Conservation (phyloP, 2,888 invertebrate genomes). For the Formica aserva region DNA sequence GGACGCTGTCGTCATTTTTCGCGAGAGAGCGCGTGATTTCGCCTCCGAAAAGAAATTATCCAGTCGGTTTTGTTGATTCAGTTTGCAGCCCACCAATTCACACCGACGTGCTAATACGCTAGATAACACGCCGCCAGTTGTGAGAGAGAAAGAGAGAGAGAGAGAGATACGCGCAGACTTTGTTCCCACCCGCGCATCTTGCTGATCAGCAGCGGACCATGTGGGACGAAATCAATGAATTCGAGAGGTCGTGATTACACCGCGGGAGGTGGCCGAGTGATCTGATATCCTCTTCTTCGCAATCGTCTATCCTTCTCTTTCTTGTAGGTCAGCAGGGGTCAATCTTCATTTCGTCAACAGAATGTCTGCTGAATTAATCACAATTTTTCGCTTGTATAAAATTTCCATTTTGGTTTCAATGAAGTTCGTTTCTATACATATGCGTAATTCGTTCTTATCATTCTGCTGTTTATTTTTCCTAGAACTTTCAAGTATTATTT, state of each 20-base stretch:
- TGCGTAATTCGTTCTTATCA: background rate
- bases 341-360: conserved; percentile 17
- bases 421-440: background rate
- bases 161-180: conserved; percentile 66
- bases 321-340: background rate
- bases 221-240: conserved; percentile 37
- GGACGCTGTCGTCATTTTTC: conserved; percentile 33
- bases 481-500: background rate
- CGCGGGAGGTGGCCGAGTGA: conserved; percentile 55
- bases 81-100: conserved; percentile 61
- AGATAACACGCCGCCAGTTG: conserved; percentile 62
- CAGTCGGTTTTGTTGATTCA: conserved; percentile 65
- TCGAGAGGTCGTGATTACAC: conserved; percentile 57
- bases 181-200: conserved; percentile 58
- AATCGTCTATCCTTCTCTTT: conserved; percentile 1
- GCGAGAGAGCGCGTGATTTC: conserved; percentile 41
- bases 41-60: conserved; percentile 54
- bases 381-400: background rate
- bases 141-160: background rate
- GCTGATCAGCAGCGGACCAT: conserved; percentile 8
- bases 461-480: background rate
- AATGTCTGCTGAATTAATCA: background rate
- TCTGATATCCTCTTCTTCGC: conserved; percentile 49
- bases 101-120: conserved; percentile 65
- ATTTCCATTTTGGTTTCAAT: background rate